These are phyloP conservation scores for Apotomis capreana DNA, from an alignment of 2,888 invertebrate genomes.

Conservation along the genomic window DNA sequence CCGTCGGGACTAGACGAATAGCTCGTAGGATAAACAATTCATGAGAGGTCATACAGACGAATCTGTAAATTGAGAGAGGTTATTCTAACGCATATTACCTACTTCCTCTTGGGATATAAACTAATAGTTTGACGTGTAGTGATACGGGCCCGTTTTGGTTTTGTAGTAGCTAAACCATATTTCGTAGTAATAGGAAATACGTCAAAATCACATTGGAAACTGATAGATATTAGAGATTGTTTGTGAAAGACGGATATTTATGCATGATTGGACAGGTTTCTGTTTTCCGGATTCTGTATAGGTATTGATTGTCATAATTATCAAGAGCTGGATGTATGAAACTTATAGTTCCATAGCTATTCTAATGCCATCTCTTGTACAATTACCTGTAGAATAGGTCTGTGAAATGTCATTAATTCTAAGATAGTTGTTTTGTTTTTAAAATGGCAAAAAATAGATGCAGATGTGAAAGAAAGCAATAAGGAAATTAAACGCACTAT, in stretches of 20 bases:
- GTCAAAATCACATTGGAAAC: conserved; percentile 25
- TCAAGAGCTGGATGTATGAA: background rate
- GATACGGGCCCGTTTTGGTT: conserved; percentile 1
- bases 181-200: conserved; percentile 10
- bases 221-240: conserved; percentile 1
- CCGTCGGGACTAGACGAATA: conserved; percentile 63
- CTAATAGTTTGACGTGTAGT: background rate
- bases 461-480: conserved; percentile 19
- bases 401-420: conserved; percentile 9
- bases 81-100: conserved; percentile 1
- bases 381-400: background rate
- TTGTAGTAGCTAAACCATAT: conserved; percentile 5
- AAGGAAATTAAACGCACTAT: conserved; percentile 25
- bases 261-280: background rate
- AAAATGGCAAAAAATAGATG: conserved; percentile 7
- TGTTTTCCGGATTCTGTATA: background rate
- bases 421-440: conserved; percentile 26
- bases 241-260: conserved; percentile 1
- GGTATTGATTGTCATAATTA: background rate
- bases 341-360: background rate
- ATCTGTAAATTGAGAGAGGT: conserved; percentile 9
- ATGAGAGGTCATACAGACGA: conserved; percentile 9
- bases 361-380: conserved; percentile 9
- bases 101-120: background rate
- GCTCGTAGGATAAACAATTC: background rate